Evolutionary conservation across 2,113 vertebrate genomes (phyloP).

Genomic region (Verasper variegatus): DNA sequence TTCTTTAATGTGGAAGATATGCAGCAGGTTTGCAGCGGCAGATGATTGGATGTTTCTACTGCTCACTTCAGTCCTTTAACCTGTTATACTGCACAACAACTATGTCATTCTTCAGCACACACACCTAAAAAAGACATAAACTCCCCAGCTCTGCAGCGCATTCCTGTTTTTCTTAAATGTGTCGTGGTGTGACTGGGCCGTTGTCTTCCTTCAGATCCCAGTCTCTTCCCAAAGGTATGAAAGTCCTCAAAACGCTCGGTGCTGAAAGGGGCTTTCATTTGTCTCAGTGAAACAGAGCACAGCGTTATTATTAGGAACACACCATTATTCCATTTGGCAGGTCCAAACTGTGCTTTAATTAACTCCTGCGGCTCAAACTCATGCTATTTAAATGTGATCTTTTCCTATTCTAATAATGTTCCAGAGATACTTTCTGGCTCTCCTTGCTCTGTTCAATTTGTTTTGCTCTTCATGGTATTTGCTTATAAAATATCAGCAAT

Average conservation of each 20-base stretch:
- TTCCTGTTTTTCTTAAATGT: too few relatives aligned
- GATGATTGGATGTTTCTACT: too few relatives aligned
- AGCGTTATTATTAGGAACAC: constrained; percentile 39
- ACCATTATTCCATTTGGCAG: constrained; percentile 50
- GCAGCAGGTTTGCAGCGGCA: too few relatives aligned
- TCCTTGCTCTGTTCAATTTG: too few relatives aligned
- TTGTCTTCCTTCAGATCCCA: not conserved
- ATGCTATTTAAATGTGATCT: constrained; percentile 6
- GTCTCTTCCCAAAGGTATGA: not conserved
- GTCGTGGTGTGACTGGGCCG: not conserved
- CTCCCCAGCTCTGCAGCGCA: too few relatives aligned
- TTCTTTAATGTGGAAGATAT: too few relatives aligned
- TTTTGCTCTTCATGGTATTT: not conserved
- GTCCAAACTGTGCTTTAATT: constrained; percentile 27
- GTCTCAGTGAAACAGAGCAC: constrained; percentile 27
- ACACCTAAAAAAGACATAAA: too few relatives aligned
- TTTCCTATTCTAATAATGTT: not conserved
- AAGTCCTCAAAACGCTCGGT: not conserved
- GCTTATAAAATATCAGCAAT: not conserved
- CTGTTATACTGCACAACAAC: too few relatives aligned
- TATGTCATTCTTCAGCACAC: too few relatives aligned
- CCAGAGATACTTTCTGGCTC: not conserved
- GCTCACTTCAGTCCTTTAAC: too few relatives aligned
- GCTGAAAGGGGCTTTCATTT: constrained; percentile 3
- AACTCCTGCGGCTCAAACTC: constrained; percentile 34